Conservation (phyloP, 2,888 invertebrate genomes). For the Orchesella flavescens region DNA sequence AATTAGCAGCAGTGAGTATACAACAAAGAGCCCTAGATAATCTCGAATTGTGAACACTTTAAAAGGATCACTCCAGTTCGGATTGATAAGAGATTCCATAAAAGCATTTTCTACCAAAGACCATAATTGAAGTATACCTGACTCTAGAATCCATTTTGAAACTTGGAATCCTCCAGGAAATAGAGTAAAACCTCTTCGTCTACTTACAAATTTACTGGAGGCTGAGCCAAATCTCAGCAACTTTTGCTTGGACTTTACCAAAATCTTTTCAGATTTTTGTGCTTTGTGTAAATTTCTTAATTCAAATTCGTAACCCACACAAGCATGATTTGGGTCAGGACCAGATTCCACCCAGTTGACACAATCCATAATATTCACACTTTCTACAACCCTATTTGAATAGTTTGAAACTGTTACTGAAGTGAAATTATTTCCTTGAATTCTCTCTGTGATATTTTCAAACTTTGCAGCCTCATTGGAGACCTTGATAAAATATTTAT, state of each 20-base stretch:
- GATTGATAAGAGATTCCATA: slow-evolving; percentile 50
- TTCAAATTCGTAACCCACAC: slow-evolving; percentile 70
- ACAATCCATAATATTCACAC: slow-evolving; percentile 68
- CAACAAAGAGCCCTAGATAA: slow-evolving; percentile 65
- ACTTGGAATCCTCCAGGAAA: slow-evolving; percentile 66
- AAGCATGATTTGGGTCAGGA: slow-evolving; percentile 63
- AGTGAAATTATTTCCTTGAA: background rate
- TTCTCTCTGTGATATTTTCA: slow-evolving; percentile 32
- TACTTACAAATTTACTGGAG: slow-evolving; percentile 9
- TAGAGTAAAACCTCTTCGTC: slow-evolving; percentile 37
- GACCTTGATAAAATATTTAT: slow-evolving; percentile 66
- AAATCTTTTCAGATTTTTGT: slow-evolving; percentile 61
- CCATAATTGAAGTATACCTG: slow-evolving; percentile 69
- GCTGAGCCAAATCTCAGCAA: slow-evolving; percentile 30
- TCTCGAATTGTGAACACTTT: slow-evolving; percentile 67
- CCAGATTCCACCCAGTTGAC: slow-evolving; percentile 67
- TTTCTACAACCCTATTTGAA: slow-evolving; percentile 39
- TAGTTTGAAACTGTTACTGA: background rate
- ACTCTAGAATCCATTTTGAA: slow-evolving; percentile 68
- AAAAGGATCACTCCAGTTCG: slow-evolving; percentile 49
- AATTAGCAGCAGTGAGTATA: slow-evolving; percentile 61
- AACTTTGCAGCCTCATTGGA: slow-evolving; percentile 58
- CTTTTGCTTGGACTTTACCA: slow-evolving; percentile 56
- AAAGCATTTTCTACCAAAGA: slow-evolving; percentile 66
- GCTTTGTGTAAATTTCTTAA: slow-evolving; percentile 66